These are phyloP conservation scores for Acropternis orthonyx DNA, from an alignment of 2,797 vertebrate genomes.

Conservation along the genomic window DNA sequence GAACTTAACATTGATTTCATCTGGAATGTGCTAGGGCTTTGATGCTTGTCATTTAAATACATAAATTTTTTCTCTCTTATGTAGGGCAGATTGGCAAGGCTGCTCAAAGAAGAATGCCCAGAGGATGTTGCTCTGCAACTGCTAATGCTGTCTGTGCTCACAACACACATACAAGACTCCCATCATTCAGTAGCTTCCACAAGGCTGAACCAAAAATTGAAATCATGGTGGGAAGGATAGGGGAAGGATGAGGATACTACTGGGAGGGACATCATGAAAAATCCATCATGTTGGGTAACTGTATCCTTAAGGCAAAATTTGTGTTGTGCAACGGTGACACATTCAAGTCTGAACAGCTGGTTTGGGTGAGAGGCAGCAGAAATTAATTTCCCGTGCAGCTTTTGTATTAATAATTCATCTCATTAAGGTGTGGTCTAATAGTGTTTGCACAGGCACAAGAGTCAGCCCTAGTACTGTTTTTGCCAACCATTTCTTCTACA, in stretches of 20 bases:
- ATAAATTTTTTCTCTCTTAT: neutral
- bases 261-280: constrained; percentile 19
- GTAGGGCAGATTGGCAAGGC: neutral
- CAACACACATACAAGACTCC: accelerated
- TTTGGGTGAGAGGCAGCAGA: constrained; percentile 45
- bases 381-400: constrained; percentile 29
- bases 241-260: neutral
- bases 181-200: neutral
- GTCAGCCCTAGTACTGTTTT: neutral
- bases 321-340: constrained; percentile 25
- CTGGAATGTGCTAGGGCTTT: neutral
- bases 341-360: constrained; percentile 50
- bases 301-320: constrained; percentile 34
- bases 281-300: constrained; percentile 19
- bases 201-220: neutral
- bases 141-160: neutral
- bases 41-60: neutral
- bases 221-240: neutral
- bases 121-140: accelerated
- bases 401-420: constrained; percentile 49
- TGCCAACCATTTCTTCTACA: neutral
- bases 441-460: neutral
- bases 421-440: constrained; percentile 30
- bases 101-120: neutral
- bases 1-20: neutral